Percentiles rank a stretch among this genome's conserved stretches.
phyloP scores from a whole-genome alignment of 2,888 invertebrate genomes.

The Drosophila rubida region DNA sequence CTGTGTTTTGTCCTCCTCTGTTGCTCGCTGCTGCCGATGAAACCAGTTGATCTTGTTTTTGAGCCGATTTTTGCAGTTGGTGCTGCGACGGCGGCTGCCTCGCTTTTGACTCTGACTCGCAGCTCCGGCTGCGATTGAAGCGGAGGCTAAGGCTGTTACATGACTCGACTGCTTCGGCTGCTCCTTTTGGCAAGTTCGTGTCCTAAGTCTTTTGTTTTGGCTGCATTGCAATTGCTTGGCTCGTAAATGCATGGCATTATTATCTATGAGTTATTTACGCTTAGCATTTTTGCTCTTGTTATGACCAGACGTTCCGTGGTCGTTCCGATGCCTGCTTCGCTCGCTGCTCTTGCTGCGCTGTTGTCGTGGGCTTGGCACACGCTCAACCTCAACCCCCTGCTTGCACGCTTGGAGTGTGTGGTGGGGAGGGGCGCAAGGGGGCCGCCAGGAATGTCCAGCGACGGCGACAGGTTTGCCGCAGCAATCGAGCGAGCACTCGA shows the following conservation, averaged over 20 bases:
- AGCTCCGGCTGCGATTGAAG: background rate
- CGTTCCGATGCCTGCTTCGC: slow-evolving; percentile 26
- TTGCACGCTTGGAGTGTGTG: slow-evolving; percentile 32
- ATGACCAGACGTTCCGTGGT: slow-evolving; percentile 61
- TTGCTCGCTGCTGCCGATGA: slow-evolving; percentile 26
- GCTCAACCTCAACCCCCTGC: slow-evolving; percentile 53
- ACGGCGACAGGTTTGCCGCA: slow-evolving; percentile 67
- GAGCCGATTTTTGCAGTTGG: slow-evolving; percentile 33
- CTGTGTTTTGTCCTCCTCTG: slow-evolving; percentile 2
- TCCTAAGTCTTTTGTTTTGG: slow-evolving; percentile 81
- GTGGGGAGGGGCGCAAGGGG: slow-evolving; percentile 24
- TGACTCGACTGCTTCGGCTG: slow-evolving; percentile 55
- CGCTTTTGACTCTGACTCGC: background rate
- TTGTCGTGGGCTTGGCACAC: slow-evolving; percentile 76
- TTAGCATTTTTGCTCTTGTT: slow-evolving; percentile 69
- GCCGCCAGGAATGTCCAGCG: slow-evolving; percentile 61
- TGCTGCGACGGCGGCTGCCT: slow-evolving; percentile 6
- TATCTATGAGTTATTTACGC: slow-evolving; percentile 79
- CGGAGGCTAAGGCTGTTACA: slow-evolving; percentile 68
- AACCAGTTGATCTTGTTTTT: slow-evolving; percentile 79
- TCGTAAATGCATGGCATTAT: slow-evolving; percentile 74
- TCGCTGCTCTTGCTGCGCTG: slow-evolving; percentile 19
- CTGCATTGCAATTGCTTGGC: slow-evolving; percentile 56
- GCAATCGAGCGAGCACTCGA: slow-evolving; percentile 21
- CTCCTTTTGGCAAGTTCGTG: slow-evolving; percentile 78